Evolutionary conservation across 2,113 vertebrate species (phyloP), one percentile per base, ranked within the genome.

Genomic region (Perca schrenkii): DNA sequence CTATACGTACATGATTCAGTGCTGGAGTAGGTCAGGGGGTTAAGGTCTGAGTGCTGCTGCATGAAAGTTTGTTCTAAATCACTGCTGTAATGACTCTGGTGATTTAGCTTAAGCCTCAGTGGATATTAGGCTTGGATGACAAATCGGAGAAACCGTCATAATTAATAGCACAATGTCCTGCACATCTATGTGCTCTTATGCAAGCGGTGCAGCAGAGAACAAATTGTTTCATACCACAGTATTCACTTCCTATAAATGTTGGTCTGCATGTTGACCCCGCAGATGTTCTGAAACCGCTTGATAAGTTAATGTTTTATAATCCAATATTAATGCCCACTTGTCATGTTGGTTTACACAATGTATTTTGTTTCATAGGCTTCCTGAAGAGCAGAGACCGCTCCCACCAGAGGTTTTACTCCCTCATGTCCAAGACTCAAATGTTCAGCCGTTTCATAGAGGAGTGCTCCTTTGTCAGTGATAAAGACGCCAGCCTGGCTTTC

Each of bases 401-500:
- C 21, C 97, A 99, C 92, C 98, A 99, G 90, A 98, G 99, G 91
- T 99, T 99, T 93, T 99, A 99, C 92, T 97, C 96, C 0, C 92
- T 98, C 88, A 99, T 99, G 98, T 98, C 97, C 79, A 99, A 98
- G 95, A 99, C 98, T 28, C 98, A 99, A 54, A 99, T 99, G 98
- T 99, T 99, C 86, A 99, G 98, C 91, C 97, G 98, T 43, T 99
- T 99, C 93, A 99, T 99, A 47, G 98, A 99, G 76, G 98, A 99
- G 76, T 99, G 98, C 91, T 99, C 98, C 54, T 99, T 99, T 81
- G 98, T 99, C 94, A 99, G 98, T 21, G 98, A 99, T 86, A 99
- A 99, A 92, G 98, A 99, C 6, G 96, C 98, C 74, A 98, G 98
- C 89, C 94, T 99, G 84, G 98, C 97, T 0, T 99, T 99, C 95